Conservation (phyloP, 2,797 vertebrate species). For the Synanceia verrucosa region DNA sequence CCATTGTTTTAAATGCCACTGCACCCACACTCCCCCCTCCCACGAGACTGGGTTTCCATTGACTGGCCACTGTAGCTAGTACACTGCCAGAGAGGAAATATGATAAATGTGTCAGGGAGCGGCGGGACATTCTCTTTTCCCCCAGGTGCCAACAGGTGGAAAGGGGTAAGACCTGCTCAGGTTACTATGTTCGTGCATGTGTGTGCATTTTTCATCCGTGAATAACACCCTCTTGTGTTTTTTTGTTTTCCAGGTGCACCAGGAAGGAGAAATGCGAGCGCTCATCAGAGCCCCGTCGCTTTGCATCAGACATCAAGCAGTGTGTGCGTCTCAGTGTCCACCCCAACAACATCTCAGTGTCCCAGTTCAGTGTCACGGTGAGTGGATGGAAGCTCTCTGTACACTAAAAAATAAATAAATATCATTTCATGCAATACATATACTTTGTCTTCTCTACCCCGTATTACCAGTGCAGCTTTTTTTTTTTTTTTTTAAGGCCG, state of each 20-base stretch:
- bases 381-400: slow-evolving; percentile 67
- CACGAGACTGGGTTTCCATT: slow-evolving; percentile 54
- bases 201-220: slow-evolving; percentile 37
- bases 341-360: slow-evolving; percentile 98
- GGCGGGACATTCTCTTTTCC: slow-evolving; percentile 60
- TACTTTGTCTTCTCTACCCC: neutral
- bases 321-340: slow-evolving; percentile 96
- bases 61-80: slow-evolving; percentile 44
- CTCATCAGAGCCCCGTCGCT: slow-evolving; percentile 92
- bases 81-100: slow-evolving; percentile 66
- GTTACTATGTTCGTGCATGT: slow-evolving; percentile 49
- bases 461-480: neutral
- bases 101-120: slow-evolving; percentile 69
- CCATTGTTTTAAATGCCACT: slow-evolving; percentile 77
- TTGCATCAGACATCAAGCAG: slow-evolving; percentile 95
- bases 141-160: slow-evolving; percentile 70
- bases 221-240: slow-evolving; percentile 55
- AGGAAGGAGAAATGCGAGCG: slow-evolving; percentile 96
- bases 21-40: slow-evolving; percentile 45
- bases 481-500: neutral
- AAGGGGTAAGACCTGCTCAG: slow-evolving; percentile 47
- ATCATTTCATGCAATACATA: neutral
- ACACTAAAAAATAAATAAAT: neutral
- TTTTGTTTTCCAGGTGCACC: slow-evolving; percentile 87
- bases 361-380: slow-evolving; percentile 96